These are phyloP conservation scores for Morpho deidamia DNA, from an alignment of 2,888 invertebrate species.

Conservation along the genomic window DNA sequence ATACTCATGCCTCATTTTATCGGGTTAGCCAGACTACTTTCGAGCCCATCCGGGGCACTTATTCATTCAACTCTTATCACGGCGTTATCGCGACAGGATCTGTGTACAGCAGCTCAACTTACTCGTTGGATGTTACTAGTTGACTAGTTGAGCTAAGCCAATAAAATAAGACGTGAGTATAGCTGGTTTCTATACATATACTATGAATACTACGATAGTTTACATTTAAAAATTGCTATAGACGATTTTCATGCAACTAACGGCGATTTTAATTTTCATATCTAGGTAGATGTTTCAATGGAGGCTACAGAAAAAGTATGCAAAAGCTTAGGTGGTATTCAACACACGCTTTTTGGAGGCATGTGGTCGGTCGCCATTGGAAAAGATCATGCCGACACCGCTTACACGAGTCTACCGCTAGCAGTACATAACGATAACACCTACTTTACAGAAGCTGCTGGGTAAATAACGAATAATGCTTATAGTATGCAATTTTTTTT, in stretches of 20 bases:
- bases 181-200: too few species aligned
- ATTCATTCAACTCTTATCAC: too few species aligned
- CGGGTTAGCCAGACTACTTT: too few species aligned
- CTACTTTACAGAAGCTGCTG: conserved; percentile 86
- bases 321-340: conserved; percentile 79
- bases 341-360: conserved; percentile 85
- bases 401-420: conserved; percentile 83
- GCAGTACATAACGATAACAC: conserved; percentile 88
- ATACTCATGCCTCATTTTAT: too few species aligned
- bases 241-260: neutral
- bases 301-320: conserved; percentile 75
- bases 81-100: too few species aligned
- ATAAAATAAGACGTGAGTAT: too few species aligned
- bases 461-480: conserved; percentile 53
- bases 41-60: too few species aligned
- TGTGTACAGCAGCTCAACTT: too few species aligned
- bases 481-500: too few species aligned
- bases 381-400: conserved; percentile 82
- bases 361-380: conserved; percentile 83
- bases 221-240: neutral
- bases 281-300: conserved; percentile 64
- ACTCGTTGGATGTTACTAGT: too few species aligned
- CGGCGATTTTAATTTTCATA: neutral
- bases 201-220: too few species aligned
- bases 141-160: too few species aligned